A percentile compares a stretch with the other conserved stretches of the same genome.
phyloP scores from a whole-genome alignment of 2,113 vertebrate genomes.

The Anas platyrhynchos region DNA sequence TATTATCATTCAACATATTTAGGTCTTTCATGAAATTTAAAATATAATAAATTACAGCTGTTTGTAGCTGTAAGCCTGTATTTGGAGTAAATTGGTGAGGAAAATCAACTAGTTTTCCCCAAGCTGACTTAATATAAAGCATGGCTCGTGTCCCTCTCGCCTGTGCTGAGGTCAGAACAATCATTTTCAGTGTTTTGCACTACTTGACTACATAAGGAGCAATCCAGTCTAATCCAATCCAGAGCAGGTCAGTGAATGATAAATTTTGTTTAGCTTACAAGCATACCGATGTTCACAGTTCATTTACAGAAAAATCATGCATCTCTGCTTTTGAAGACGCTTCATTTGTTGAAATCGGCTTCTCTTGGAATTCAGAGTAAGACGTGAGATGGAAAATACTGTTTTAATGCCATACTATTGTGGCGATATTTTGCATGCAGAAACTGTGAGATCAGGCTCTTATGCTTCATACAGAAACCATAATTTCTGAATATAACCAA shows the following conservation, averaged over 20 bases:
- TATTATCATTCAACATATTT: neutral
- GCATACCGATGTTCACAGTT: conserved; percentile 43
- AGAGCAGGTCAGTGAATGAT: conserved; percentile 49
- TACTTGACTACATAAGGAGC: conserved; percentile 50
- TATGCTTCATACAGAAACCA: neutral
- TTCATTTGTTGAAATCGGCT: neutral
- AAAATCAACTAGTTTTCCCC: conserved; percentile 29
- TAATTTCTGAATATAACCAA: neutral
- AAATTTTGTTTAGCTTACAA: conserved; percentile 57
- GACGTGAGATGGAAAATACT: neutral
- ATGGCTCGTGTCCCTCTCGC: neutral
- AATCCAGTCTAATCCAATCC: conserved; percentile 37
- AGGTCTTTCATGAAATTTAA: conserved; percentile 8
- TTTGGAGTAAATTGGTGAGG: conserved; percentile 11
- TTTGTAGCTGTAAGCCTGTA: neutral
- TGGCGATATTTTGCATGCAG: neutral
- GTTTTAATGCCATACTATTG: neutral
- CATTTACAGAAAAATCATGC: conserved; percentile 27
- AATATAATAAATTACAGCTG: conserved; percentile 49
- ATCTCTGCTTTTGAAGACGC: neutral
- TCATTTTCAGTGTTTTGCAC: neutral
- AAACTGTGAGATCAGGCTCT: rapidly evolving
- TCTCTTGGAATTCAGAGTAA: neutral
- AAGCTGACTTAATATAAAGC: conserved; percentile 10
- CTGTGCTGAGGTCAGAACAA: conserved; percentile 22